Conservation (phyloP, 2,113 vertebrate genomes). For the Merops nubicus region DNA sequence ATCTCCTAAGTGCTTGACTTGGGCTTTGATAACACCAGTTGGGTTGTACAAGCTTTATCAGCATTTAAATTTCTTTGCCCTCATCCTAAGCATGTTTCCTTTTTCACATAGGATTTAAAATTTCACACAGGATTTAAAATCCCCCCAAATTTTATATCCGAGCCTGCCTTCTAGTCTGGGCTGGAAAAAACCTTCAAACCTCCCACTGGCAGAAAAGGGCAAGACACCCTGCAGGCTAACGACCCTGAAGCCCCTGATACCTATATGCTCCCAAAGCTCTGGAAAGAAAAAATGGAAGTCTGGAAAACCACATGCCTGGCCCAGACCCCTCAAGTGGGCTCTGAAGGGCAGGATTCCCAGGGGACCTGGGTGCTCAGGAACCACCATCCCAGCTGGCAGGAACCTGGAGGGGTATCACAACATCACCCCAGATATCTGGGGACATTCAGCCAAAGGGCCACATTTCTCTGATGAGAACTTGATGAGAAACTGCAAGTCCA, state of each 20-base stretch:
- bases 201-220: neutral
- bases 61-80: neutral
- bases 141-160: neutral
- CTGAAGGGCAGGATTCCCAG: neutral
- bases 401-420: neutral
- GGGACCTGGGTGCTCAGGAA: neutral
- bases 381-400: neutral
- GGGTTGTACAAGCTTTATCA: neutral
- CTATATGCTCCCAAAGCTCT: neutral
- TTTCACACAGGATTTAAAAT: neutral
- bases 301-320: neutral
- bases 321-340: neutral
- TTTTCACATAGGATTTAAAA: neutral
- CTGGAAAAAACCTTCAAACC: neutral
- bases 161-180: neutral
- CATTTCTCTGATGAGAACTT: neutral
- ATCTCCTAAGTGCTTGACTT: neutral
- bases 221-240: neutral
- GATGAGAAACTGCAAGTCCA: neutral
- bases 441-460: neutral
- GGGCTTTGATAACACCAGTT: neutral
- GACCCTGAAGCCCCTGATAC: neutral
- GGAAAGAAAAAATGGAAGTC: neutral
- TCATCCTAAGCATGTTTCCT: rapidly evolving
- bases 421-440: neutral